A percentile compares a stretch with the other conserved stretches of the same genome.
Evolutionary conservation across 2,888 invertebrate species (phyloP).

Genomic region (Hartigia nigra): DNA sequence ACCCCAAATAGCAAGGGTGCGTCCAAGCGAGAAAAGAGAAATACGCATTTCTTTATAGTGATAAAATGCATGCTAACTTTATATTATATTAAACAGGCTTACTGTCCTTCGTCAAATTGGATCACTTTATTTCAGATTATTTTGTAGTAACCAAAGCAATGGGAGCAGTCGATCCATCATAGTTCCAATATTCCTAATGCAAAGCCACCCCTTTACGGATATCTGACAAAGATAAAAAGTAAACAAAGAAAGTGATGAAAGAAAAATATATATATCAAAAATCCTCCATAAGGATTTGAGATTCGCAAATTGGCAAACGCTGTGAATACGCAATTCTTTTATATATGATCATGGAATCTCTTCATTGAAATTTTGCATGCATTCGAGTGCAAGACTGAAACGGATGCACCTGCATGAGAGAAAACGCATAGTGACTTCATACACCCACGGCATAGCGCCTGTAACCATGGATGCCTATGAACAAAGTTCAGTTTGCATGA

Average conservation of each 20-base stretch:
- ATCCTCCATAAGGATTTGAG: not conserved
- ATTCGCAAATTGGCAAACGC: not conserved
- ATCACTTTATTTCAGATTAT: not conserved
- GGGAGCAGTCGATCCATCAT: not conserved
- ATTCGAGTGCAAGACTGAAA: not conserved
- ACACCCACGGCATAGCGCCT: not conserved
- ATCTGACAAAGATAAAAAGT: not conserved
- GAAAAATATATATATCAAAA: not conserved
- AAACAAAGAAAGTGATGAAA: not conserved
- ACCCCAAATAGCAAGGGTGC: not conserved
- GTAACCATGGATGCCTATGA: slow-evolving; percentile 12
- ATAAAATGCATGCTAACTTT: not conserved
- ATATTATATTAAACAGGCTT: not conserved
- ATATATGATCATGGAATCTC: not conserved
- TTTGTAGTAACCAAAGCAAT: not conserved
- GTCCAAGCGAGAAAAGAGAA: not conserved
- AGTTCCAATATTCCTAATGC: not conserved
- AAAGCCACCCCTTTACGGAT: not conserved
- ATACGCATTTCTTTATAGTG: not conserved
- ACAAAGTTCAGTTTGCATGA: slow-evolving; percentile 39
- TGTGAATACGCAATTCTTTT: not conserved
- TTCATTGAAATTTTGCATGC: not conserved
- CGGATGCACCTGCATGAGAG: not conserved
- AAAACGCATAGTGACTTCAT: not conserved
- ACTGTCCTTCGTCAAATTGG: not conserved